Conservation (phyloP, 2,113 vertebrate genomes). For the Phoxinus phoxinus region DNA sequence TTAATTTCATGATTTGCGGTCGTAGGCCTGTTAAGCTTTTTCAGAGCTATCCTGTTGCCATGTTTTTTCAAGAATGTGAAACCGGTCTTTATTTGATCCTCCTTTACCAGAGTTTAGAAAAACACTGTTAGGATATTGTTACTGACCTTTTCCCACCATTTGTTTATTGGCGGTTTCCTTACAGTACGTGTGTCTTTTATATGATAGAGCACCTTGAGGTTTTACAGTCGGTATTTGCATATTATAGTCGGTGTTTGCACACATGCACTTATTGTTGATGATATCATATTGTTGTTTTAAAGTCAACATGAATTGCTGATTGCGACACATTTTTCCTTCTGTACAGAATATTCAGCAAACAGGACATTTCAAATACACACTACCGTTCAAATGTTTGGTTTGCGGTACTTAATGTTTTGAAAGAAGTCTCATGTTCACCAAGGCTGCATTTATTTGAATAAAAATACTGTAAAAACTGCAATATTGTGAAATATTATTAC, state of each 20-base stretch:
- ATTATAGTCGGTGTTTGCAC: neutral
- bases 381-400: neutral
- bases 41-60: neutral
- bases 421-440: neutral
- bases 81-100: neutral
- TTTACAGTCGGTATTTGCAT: neutral
- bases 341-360: neutral
- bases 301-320: neutral
- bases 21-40: neutral
- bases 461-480: neutral
- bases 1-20: neutral
- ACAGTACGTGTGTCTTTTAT: neutral
- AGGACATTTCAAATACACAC: neutral
- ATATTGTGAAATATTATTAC: neutral
- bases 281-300: neutral
- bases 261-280: neutral
- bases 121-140: neutral
- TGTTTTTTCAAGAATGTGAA: neutral
- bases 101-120: neutral
- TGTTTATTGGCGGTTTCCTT: neutral
- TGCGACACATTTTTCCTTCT: neutral
- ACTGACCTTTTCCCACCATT: neutral
- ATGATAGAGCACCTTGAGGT: neutral
- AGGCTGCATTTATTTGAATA: neutral
- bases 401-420: neutral